Conservation (phyloP, 1,140 invertebrate genomes). For the Chionoecetes opilio region DNA sequence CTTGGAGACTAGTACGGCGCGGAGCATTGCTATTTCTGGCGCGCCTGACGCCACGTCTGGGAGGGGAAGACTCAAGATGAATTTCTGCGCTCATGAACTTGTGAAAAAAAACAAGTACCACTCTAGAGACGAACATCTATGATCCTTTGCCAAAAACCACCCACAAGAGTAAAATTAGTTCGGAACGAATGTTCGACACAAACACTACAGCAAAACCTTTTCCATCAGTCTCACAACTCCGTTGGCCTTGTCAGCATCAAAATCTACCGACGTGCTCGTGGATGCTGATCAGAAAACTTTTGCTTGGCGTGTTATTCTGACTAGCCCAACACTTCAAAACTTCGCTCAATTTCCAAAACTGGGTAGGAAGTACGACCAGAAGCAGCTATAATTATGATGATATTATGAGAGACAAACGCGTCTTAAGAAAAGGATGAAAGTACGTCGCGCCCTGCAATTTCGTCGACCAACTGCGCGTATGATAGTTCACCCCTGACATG, state of each 20-base stretch:
- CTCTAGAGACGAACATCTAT: background rate
- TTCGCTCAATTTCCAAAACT: too few species aligned
- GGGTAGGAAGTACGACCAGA: background rate
- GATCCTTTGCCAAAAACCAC: background rate
- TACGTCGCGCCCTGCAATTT: background rate
- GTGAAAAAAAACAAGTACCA: background rate
- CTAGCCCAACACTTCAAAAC: too few species aligned
- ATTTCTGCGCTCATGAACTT: background rate
- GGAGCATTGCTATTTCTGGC: constrained; percentile 25
- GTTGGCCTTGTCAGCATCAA: background rate
- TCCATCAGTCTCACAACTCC: too few species aligned
- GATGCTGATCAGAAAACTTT: background rate
- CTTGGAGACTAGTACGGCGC: background rate
- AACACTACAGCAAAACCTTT: background rate
- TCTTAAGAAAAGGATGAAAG: background rate
- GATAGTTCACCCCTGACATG: background rate
- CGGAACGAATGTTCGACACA: background rate
- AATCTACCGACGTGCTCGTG: background rate
- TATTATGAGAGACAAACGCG: background rate
- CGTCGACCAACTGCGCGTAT: background rate
- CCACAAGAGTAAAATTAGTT: background rate
- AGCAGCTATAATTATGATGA: background rate
- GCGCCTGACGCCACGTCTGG: constrained; percentile 54
- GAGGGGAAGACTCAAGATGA: constrained; percentile 37
- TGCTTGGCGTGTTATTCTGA: too few species aligned